phyloP scores from a whole-genome alignment of 1,140 invertebrate genomes.

The Drosophila hydei region DNA sequence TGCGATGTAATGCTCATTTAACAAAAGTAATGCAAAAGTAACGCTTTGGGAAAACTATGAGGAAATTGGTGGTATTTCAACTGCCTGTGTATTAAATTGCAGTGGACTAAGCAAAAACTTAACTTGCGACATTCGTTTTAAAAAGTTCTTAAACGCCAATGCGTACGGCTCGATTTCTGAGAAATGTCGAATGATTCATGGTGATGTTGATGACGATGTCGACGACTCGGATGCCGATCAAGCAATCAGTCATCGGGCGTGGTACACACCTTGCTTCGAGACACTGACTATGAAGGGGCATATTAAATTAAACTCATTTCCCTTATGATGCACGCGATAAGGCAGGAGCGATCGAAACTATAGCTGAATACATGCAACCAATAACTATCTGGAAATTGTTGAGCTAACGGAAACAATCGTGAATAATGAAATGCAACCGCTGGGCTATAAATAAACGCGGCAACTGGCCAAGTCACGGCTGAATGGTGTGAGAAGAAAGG shows the following conservation, averaged over 20 bases:
- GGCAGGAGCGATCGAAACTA: slow-evolving; percentile 13
- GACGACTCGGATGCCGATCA: slow-evolving; percentile 29
- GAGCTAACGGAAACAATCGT: slow-evolving; percentile 70
- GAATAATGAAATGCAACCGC: slow-evolving; percentile 68
- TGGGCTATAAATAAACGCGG: slow-evolving; percentile 56
- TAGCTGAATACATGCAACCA: slow-evolving; percentile 15
- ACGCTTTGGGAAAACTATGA: slow-evolving; percentile 5
- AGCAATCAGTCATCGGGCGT: slow-evolving; percentile 62
- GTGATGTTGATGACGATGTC: slow-evolving; percentile 20
- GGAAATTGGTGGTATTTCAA: slow-evolving; percentile 4
- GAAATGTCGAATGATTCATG: slow-evolving; percentile 63
- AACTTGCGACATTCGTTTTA: too few relatives aligned
- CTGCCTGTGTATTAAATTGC: slow-evolving; percentile 2
- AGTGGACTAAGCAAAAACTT: slow-evolving; percentile 4
- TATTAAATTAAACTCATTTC: slow-evolving; percentile 74
- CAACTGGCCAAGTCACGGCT: slow-evolving; percentile 49
- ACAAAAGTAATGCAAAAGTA: slow-evolving; percentile 11
- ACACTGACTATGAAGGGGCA: slow-evolving; percentile 52
- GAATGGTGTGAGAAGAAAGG: slow-evolving; percentile 51
- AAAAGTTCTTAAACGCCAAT: slow-evolving; percentile 23
- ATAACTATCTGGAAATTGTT: slow-evolving; percentile 37
- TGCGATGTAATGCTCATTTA: slow-evolving; percentile 17
- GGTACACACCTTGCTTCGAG: slow-evolving; percentile 56
- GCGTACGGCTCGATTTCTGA: slow-evolving; percentile 45
- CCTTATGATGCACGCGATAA: slow-evolving; percentile 38